Evolutionary conservation across 2,113 vertebrate genomes (phyloP).

Genomic region (Mus musculus): DNA sequence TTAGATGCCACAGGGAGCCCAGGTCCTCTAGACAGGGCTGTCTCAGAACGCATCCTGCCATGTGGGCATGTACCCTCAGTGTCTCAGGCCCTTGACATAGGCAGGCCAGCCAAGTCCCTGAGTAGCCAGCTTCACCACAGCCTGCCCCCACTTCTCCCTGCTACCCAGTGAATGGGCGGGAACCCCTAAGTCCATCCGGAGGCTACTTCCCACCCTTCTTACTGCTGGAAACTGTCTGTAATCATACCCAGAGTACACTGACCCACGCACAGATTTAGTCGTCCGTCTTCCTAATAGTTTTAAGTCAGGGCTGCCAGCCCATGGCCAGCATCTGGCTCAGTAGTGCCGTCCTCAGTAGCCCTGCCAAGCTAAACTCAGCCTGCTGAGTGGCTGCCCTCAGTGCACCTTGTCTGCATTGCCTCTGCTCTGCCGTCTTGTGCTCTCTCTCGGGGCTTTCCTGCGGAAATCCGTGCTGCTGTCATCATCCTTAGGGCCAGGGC

Average conservation of each 20-base stretch:
- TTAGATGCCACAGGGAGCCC: not conserved
- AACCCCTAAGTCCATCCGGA: slow-evolving; percentile 72
- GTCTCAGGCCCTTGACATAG: not conserved
- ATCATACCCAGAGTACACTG: slow-evolving; percentile 74
- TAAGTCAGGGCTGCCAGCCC: slow-evolving; percentile 77
- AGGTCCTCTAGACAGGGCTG: not conserved
- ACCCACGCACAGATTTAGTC: slow-evolving; percentile 83
- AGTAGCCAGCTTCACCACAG: not conserved
- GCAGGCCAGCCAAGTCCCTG: not conserved
- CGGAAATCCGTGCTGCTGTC: slow-evolving; percentile 78
- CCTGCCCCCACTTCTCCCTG: not conserved
- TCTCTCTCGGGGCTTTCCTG: slow-evolving; percentile 65
- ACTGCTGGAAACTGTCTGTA: slow-evolving; percentile 66
- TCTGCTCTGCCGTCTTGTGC: slow-evolving; percentile 74
- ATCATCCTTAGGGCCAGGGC: slow-evolving; percentile 62
- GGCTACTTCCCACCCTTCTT: slow-evolving; percentile 64
- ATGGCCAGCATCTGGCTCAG: slow-evolving; percentile 62
- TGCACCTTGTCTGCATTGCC: slow-evolving; percentile 71
- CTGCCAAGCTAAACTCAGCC: slow-evolving; percentile 79
- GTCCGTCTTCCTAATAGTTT: slow-evolving; percentile 76
- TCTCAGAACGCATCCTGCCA: not conserved
- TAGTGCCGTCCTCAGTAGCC: not conserved
- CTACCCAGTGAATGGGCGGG: slow-evolving; percentile 60
- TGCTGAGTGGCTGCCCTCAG: slow-evolving; percentile 80
- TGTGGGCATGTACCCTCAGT: not conserved